These are phyloP conservation scores for Chamaetylas fuelleborni DNA, from an alignment of 2,113 vertebrate genomes.

Conservation along the genomic window DNA sequence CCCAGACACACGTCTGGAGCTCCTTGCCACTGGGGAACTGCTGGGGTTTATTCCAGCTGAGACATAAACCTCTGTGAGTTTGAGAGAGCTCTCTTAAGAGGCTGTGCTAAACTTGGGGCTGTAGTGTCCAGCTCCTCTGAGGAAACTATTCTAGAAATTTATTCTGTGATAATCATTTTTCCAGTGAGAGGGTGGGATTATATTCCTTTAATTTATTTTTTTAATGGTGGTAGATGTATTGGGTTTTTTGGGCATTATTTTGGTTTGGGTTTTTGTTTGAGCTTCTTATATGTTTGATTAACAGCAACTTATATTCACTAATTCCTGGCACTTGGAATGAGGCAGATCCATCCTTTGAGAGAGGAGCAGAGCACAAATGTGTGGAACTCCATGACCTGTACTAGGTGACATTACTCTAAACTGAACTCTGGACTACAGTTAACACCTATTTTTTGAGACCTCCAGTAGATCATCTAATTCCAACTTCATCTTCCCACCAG, in stretches of 20 bases:
- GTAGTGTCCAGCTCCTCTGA: background rate
- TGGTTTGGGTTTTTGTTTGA: background rate
- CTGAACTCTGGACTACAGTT: background rate
- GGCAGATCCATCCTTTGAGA: background rate
- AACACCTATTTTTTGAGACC: background rate
- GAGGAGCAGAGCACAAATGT: background rate
- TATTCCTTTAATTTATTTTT: background rate
- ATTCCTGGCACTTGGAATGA: background rate
- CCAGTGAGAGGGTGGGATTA: background rate
- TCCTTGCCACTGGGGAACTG: background rate
- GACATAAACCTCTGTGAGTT: background rate
- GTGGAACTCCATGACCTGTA: background rate
- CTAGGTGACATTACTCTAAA: background rate
- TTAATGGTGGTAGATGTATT: background rate
- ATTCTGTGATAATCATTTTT: background rate
- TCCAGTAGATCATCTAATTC: background rate
- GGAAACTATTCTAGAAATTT: background rate
- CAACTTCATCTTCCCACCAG: background rate
- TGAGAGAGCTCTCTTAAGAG: background rate
- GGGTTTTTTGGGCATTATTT: fast-evolving
- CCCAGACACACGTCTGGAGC: background rate
- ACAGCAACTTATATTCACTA: background rate
- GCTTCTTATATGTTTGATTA: background rate
- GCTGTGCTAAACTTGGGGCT: background rate
- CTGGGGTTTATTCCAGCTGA: background rate